Evolutionary conservation across 2,888 invertebrate species (phyloP).

Genomic region (Lasioglossum leucozonium): DNA sequence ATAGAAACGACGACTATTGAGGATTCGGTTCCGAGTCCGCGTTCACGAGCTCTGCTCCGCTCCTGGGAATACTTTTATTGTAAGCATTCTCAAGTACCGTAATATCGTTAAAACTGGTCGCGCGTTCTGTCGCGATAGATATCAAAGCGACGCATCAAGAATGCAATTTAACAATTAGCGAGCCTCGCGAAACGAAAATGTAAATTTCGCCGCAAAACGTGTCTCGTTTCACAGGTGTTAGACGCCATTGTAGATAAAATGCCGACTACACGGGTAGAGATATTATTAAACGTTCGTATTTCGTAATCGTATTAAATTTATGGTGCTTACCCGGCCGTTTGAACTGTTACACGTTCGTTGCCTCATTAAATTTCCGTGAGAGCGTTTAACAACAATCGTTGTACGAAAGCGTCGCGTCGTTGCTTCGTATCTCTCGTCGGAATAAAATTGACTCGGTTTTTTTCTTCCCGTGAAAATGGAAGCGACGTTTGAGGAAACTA

Average conservation of each 20-base stretch:
- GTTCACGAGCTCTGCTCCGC: background rate
- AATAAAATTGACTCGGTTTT: background rate
- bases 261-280: background rate
- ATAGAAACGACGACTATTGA: background rate
- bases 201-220: background rate
- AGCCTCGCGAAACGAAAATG: background rate
- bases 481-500: conserved; percentile 10
- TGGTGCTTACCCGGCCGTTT: background rate
- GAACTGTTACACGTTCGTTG: background rate
- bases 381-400: background rate
- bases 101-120: background rate
- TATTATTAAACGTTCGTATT: background rate
- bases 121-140: background rate
- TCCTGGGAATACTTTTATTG: background rate
- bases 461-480: background rate
- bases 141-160: background rate
- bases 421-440: background rate
- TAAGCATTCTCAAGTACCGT: background rate
- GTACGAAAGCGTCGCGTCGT: background rate
- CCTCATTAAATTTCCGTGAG: background rate
- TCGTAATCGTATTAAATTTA: background rate
- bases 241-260: background rate
- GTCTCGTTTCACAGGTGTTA: background rate
- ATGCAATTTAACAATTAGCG: background rate
- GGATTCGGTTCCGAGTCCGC: background rate